Evolutionary conservation across 2,113 vertebrate genomes (phyloP).

Genomic region (Condylura cristata): DNA sequence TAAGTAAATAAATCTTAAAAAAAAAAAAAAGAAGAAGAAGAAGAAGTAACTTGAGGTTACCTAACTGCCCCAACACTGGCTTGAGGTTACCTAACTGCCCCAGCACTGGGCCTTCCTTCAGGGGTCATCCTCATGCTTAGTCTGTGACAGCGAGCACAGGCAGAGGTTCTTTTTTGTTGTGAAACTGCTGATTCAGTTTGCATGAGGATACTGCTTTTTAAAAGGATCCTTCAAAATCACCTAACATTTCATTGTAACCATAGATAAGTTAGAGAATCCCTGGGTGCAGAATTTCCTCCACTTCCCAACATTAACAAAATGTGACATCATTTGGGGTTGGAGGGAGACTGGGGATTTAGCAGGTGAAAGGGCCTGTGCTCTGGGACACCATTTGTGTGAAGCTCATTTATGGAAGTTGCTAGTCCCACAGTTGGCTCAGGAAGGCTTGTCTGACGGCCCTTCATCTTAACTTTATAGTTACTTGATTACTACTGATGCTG

Average conservation of each 20-base stretch:
- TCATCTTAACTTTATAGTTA: background rate
- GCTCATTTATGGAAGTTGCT: background rate
- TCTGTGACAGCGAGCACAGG: background rate
- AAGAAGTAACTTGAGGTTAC: background rate
- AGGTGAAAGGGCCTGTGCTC: background rate
- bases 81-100: background rate
- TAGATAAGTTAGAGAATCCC: slow-evolving; percentile 53
- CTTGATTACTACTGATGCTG: background rate
- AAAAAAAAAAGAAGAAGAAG: no score
- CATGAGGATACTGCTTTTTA: slow-evolving; percentile 68
- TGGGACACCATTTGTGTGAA: background rate
- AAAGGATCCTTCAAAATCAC: slow-evolving; percentile 79
- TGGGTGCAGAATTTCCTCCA: slow-evolving; percentile 51
- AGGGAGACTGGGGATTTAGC: slow-evolving; percentile 13
- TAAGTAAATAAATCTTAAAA: no score
- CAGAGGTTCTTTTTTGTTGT: slow-evolving; percentile 50
- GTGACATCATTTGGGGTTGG: slow-evolving; percentile 45
- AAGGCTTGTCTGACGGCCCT: background rate
- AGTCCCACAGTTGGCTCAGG: background rate
- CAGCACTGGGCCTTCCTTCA: background rate
- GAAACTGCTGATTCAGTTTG: slow-evolving; percentile 77
- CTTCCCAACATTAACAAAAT: slow-evolving; percentile 30
- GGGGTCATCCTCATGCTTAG: background rate
- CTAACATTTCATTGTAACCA: slow-evolving; percentile 73
- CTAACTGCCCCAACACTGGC: background rate